Evolutionary conservation across 2,888 invertebrate species (phyloP).

Genomic region (Pyrgus malvae): DNA sequence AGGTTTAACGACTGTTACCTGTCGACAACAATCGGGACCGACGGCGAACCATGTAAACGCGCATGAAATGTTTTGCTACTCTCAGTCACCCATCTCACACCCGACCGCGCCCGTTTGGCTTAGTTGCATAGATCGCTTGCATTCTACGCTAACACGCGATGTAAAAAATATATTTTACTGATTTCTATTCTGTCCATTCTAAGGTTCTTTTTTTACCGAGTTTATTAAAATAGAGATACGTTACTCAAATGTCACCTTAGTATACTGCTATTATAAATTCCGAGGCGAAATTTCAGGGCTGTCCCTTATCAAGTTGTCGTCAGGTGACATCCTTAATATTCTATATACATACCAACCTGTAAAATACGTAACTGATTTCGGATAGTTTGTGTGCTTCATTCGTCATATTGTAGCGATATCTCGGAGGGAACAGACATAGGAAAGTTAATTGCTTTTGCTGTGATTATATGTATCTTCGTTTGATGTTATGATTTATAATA

Average conservation of each 20-base stretch:
- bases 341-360: neutral
- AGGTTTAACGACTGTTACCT: no score
- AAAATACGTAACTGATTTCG: neutral
- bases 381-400: neutral
- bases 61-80: no score
- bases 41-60: no score
- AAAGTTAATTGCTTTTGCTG: neutral
- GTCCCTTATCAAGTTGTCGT: conserved; percentile 7
- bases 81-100: no score
- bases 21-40: no score
- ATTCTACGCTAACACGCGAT: no score
- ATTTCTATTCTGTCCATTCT: no score
- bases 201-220: neutral
- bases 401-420: neutral
- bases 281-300: neutral
- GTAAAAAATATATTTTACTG: no score
- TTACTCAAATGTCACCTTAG: conserved; percentile 5
- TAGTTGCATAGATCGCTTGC: no score
- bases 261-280: conserved; percentile 16
- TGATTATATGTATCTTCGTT: neutral
- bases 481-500: neutral
- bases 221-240: conserved; percentile 7
- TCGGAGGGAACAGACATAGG: neutral
- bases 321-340: neutral
- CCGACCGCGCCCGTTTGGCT: no score